Conservation (phyloP, 1,140 invertebrate species). For the Drosophila chauvacae region DNA sequence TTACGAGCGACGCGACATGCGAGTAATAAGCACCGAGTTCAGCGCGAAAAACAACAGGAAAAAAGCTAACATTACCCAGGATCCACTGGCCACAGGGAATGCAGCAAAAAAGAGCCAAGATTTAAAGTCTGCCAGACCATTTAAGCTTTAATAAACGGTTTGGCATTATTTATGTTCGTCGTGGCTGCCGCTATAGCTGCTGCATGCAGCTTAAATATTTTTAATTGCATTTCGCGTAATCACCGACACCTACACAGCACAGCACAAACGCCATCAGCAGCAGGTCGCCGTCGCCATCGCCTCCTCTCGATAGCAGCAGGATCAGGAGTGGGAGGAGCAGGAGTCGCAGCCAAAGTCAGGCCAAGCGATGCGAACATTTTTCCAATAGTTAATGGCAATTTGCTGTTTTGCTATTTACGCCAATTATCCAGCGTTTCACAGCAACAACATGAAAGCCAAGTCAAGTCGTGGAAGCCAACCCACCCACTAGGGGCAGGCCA, state of each 20-base stretch:
- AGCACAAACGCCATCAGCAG: constrained; percentile 37
- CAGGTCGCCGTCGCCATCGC: constrained; percentile 19
- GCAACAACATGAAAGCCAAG: constrained; percentile 66
- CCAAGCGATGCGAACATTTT: constrained; percentile 74
- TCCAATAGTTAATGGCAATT: constrained; percentile 83
- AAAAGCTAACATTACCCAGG: constrained; percentile 48
- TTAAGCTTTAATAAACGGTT: constrained; percentile 71
- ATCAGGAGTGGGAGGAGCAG: not conserved
- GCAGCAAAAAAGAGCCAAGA: constrained; percentile 17
- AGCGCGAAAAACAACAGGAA: constrained; percentile 24
- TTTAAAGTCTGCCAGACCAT: constrained; percentile 14
- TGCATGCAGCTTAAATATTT: constrained; percentile 77
- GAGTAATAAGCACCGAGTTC: constrained; percentile 51
- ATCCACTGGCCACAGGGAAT: constrained; percentile 26
- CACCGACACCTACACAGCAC: constrained; percentile 71
- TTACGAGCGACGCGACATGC: constrained; percentile 52
- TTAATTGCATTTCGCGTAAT: constrained; percentile 82
- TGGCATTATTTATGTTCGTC: constrained; percentile 48
- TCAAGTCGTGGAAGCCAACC: constrained; percentile 43
- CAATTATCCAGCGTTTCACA: constrained; percentile 79
- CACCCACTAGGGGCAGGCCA: constrained; percentile 23
- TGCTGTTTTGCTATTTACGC: constrained; percentile 83
- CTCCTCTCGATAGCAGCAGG: constrained; percentile 1
- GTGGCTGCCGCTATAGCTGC: constrained; percentile 26
- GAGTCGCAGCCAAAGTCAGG: constrained; percentile 33